Base-by-base conservation (phyloP, 2,797 vertebrate genomes). In the Numenius phaeopus region DNA sequence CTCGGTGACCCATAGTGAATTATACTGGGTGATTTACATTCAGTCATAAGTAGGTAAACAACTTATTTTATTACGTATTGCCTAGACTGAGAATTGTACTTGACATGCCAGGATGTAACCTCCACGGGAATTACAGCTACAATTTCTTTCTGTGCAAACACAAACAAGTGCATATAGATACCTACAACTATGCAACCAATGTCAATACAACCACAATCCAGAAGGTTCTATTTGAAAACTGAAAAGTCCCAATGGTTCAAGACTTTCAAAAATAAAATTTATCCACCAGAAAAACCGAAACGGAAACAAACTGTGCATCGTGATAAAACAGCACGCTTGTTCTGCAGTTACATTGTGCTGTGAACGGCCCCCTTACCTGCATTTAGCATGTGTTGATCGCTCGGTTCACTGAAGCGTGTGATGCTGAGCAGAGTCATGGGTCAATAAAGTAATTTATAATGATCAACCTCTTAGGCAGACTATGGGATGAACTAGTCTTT, bases 391-490 rank as follows among this genome's bases (percentile, higher is more conserved):
- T 86, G 85, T 91, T 95, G 93, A 90, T 97, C 90, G 95, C 59
- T 95, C 47, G 59, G 84, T 89, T 97, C 95, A 91, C 59, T 97
- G 96, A 94, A 97, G 95, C 70, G 10, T 44, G 54, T 73, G 62
- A 95, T 88, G 86, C 76, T 88, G 87, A 96, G 81, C 82, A 92
- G 86, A 97, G 69, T 69, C 46, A 90, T 2, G 23, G 94, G 93
- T 98, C 97, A 98, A 96, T 97, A 97, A 95, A 94, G 89, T 97
- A 90, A 97, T 97, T 97, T 97, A 90, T 87, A 98, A 67, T 18
- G 34, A 97, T 97, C 91, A 94, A 29, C 65, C 67, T 92, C 91
- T 67, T 59, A 65, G 79, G 59, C n/a, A 71, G 92, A 96, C 79
- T 44, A 73, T 72, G 34, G 55, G 54, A 97, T 95, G 91, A 95